A percentile compares a stretch with the other conserved stretches of the same genome.
These are phyloP conservation scores for Reticulitermes lucifugus DNA, from an alignment of 2,888 invertebrate species.

Conservation along the genomic window DNA sequence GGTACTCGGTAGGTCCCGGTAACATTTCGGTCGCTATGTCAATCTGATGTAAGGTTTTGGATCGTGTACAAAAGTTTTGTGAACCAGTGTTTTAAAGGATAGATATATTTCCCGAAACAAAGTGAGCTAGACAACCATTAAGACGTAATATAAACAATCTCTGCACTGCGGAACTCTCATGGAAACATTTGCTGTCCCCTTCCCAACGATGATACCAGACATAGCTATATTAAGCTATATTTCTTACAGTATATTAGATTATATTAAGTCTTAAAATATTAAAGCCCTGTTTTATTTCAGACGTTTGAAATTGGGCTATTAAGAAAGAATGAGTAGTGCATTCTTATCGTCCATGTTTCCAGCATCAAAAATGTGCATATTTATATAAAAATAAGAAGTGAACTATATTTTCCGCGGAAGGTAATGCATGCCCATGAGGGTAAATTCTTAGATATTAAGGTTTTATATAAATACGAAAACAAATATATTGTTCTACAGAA, in stretches of 20 bases:
- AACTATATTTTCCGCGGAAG: neutral
- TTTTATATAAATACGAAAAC: too few species aligned
- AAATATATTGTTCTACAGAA: too few species aligned
- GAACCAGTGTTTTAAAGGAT: neutral
- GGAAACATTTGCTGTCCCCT: neutral
- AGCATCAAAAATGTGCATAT: neutral
- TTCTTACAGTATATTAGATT: neutral
- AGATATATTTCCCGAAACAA: neutral
- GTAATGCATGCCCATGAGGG: neutral
- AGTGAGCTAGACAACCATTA: neutral
- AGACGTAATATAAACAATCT: neutral
- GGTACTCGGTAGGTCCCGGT: too few species aligned
- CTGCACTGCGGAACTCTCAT: neutral
- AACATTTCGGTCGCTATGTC: too few species aligned
- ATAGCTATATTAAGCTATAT: constrained; percentile 10
- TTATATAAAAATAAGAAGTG: neutral
- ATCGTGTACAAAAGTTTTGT: too few species aligned
- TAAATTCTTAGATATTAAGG: too few species aligned
- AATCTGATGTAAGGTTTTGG: too few species aligned
- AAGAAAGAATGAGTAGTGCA: neutral
- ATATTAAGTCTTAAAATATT: constrained; percentile 11
- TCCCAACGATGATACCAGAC: neutral
- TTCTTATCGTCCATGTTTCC: neutral
- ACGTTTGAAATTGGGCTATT: constrained; percentile 7
- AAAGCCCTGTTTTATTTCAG: constrained; percentile 31